Base-by-base conservation (phyloP, 2,888 invertebrate species). In the Crioceris asparagi region DNA sequence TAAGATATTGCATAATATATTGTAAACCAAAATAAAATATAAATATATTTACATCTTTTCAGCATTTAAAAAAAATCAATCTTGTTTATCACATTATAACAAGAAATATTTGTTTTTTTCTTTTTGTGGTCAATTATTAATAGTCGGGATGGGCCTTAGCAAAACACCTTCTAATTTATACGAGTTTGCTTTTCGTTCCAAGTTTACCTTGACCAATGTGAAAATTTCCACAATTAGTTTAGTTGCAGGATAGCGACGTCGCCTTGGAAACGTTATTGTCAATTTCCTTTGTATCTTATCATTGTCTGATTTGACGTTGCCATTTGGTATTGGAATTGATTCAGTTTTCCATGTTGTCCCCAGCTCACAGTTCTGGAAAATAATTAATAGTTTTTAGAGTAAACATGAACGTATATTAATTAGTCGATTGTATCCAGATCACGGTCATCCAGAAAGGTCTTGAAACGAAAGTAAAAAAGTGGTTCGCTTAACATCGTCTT, bases 151-250 rank as follows among this genome's bases (percentile, higher is more conserved):
- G 3, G 63, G 62, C 32, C 60, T 48, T 1, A 59, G 21, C 23
- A 64, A 45, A 37, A 41, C 50, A 3, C 54, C 60, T 30, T 60
- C 54, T 36, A 65, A 44, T 45, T 58, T 61, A 33, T 59, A 55
- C 1, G 50, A 51, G 37, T 57, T 56, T 3, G 47, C 47, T 35
- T 55, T 54, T 29, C 56, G 50, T 18, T 41, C 46, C 27, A 65
- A 47, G 32, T 46, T 44, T 3, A 65, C 55, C 40, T 52, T 56
- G 3, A 65, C 52, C 7, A 59, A 34, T 8, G 57, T 51, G 43
- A 65, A 64, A 31, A 63, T 47, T 45, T 63, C 60, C 31, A 61
- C 51, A 16, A 47, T 40, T 10, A 51, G 41, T n/a, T 27, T 33
- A 12, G 33, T 27, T 37, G 44, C 37, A 3, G 50, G 46, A 5